Evolutionary conservation across 2,797 vertebrate species (phyloP), one percentile per base, ranked within the genome.

Genomic region (Urophycis tenuis): DNA sequence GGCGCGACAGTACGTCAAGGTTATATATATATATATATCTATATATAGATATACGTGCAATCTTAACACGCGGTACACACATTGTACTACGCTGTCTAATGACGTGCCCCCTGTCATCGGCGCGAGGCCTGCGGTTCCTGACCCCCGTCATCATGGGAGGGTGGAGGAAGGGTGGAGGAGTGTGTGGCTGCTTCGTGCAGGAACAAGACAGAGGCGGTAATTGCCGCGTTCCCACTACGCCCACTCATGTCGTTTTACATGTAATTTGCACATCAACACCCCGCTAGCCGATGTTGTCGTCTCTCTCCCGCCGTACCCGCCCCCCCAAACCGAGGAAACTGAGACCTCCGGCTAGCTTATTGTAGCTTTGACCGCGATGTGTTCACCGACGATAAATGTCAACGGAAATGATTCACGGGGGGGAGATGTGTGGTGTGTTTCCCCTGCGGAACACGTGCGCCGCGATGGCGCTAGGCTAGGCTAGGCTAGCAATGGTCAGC

Each of bases 1-100:
- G n/a, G n/a, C n/a, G n/a, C n/a, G n/a, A n/a, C n/a, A n/a, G n/a
- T n/a, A n/a, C 14, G 4, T 49, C 19, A 53, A 19, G 17, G 19
- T 53, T 53, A 53, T 53, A n/a, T 53, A 53, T 53, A 53, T 53
- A 53, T n/a, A n/a, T n/a, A n/a, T n/a, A n/a, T n/a, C n/a, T n/a
- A n/a, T n/a, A n/a, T n/a, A n/a, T n/a, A n/a, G n/a, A n/a, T n/a
- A n/a, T n/a, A n/a, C n/a, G n/a, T n/a, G n/a, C n/a, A 53, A n/a
- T 3, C 14, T 41, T 41, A 41, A 41, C n/a, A n/a, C 12, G 39
- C 39, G 17, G 39, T 17, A 41, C 12, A 41, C 14, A 41, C 1
- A 3, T 41, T 41, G 39, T 41, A 41, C 39, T 15, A 41, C 14
- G 39, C 39, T 41, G 4, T 15, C 14, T 12, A 41, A 41, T 17